A percentile compares a stretch with the other conserved stretches of the same genome.
phyloP scores from a whole-genome alignment of 2,113 vertebrate species.

The Myotis lucifugus region DNA sequence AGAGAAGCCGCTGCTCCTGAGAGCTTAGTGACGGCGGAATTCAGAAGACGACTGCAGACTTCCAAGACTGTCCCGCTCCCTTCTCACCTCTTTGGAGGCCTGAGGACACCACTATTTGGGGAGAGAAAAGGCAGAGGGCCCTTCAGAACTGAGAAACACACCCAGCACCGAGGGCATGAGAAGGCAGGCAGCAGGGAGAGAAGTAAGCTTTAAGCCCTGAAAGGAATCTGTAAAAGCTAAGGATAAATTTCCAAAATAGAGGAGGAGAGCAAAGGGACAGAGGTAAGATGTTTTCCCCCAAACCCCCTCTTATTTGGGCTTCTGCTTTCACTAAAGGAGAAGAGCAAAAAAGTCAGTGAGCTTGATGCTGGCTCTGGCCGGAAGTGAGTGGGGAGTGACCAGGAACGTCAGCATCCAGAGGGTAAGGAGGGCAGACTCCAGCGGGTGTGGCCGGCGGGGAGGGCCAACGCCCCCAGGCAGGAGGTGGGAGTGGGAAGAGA shows the following conservation, averaged over 20 bases:
- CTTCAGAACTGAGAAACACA: not conserved
- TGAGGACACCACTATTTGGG: not conserved
- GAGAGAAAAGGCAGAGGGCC: not conserved
- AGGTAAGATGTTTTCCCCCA: not conserved
- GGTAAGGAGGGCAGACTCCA: not conserved
- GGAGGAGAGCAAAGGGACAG: not conserved
- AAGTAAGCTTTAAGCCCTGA: not conserved
- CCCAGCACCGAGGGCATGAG: not conserved
- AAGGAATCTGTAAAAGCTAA: not conserved
- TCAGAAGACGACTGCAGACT: not conserved
- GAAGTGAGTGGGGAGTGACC: not conserved
- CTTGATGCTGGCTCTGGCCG: not conserved
- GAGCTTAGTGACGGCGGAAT: fast-evolving
- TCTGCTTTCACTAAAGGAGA: not conserved
- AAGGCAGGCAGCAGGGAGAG: not conserved
- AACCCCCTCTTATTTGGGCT: not conserved
- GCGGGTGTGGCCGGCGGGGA: fast-evolving
- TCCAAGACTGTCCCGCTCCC: fast-evolving
- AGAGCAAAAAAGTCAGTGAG: not conserved
- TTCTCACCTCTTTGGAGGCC: not conserved
- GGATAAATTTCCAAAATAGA: not conserved
- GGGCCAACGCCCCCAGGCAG: not conserved
- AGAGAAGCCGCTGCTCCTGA: not conserved
- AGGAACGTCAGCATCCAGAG: not conserved
- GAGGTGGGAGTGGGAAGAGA: too few species aligned